Conservation (phyloP, 2,113 vertebrate species). For the Serilophus lunatus region DNA sequence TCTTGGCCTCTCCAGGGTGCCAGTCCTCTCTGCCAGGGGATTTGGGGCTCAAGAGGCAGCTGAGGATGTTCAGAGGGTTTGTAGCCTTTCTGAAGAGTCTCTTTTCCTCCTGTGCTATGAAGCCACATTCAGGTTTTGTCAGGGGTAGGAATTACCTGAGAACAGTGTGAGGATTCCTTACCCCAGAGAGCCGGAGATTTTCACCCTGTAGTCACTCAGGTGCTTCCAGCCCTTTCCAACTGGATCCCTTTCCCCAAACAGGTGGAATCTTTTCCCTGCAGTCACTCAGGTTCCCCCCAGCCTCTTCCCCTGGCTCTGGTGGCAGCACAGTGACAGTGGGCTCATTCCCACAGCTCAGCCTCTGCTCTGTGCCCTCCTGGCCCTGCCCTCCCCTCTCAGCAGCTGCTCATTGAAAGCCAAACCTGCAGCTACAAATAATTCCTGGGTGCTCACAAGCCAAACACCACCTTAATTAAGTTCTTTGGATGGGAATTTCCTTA, state of each 20-base stretch:
- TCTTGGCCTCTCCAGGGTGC: too few species aligned
- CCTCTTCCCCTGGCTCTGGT: rapidly evolving
- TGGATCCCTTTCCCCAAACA: not conserved
- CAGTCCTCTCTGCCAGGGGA: not conserved
- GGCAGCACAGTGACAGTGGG: not conserved
- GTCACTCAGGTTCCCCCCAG: not conserved
- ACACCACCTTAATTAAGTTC: not conserved
- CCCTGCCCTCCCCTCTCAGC: not conserved
- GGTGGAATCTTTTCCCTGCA: not conserved
- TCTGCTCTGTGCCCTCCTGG: not conserved
- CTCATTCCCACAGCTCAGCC: too few species aligned
- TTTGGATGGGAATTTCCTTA: not conserved
- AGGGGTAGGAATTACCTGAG: not conserved
- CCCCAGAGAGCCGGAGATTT: too few species aligned
- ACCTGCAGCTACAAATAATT: not conserved
- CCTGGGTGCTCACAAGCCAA: not conserved
- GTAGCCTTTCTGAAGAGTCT: not conserved
- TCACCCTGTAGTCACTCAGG: too few species aligned
- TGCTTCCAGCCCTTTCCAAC: not conserved
- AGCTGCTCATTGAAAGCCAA: not conserved
- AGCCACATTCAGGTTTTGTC: not conserved
- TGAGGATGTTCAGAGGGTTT: not conserved
- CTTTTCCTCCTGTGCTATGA: not conserved
- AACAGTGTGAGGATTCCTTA: rapidly evolving
- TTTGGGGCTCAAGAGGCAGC: rapidly evolving